phyloP scores from a whole-genome alignment of 2,797 vertebrate genomes.

The Lepilemur ruficaudatus region DNA sequence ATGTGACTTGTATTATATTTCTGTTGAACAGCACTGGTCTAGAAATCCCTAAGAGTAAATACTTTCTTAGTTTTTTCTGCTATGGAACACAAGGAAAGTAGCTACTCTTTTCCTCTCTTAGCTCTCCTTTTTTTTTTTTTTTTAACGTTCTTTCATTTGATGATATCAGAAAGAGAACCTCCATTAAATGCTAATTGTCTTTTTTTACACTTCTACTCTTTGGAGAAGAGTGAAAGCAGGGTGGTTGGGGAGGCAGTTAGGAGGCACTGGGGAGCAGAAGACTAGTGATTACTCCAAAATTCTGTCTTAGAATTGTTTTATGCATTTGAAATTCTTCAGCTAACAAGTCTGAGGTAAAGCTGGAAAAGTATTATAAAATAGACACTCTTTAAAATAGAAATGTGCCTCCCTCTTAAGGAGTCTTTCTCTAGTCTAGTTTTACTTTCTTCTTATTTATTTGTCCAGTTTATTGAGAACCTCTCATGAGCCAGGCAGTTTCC shows the following conservation, averaged over 20 bases:
- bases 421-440: slow-evolving; percentile 2
- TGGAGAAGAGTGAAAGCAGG: neutral
- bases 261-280: neutral
- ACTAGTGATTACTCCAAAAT: neutral
- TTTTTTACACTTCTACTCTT: neutral
- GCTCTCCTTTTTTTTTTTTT: neutral
- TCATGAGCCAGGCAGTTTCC: neutral
- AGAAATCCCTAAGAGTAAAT: slow-evolving; percentile 4
- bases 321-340: neutral
- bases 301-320: neutral
- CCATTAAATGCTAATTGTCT: neutral
- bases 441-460: neutral
- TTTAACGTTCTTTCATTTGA: neutral
- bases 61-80: neutral
- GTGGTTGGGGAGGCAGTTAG: neutral
- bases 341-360: neutral
- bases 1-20: neutral
- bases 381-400: neutral
- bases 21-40: neutral
- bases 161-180: slow-evolving; percentile 8
- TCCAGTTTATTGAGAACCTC: neutral
- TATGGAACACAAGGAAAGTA: neutral
- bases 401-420: neutral
- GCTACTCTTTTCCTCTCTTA: neutral
- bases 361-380: neutral